Percentiles rank a stretch among this genome's conserved stretches.
These are phyloP conservation scores for Melanostigma gelatinosum DNA, from an alignment of 2,113 vertebrate genomes.

Conservation along the genomic window DNA sequence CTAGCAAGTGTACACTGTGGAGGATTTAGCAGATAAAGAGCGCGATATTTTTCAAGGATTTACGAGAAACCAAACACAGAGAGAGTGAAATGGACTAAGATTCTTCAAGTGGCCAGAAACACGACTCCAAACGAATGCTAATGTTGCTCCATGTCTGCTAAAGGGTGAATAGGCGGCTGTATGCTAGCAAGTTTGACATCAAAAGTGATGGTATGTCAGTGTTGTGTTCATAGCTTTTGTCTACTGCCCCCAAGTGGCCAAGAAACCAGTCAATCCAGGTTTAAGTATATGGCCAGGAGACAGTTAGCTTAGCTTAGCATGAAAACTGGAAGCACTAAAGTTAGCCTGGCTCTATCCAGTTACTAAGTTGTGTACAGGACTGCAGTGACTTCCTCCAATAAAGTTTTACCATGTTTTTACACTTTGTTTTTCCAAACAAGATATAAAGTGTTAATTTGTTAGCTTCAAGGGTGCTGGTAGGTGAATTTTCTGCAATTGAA, in stretches of 20 bases:
- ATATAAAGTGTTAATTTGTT: background rate
- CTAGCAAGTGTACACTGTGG: no score
- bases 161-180: background rate
- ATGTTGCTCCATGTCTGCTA: background rate
- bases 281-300: no score
- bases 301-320: no score
- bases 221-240: background rate
- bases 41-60: background rate
- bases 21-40: no score
- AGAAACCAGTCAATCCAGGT: background rate
- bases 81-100: background rate
- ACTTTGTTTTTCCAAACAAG: background rate
- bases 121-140: background rate
- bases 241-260: no score
- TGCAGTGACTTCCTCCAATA: no score
- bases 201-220: background rate
- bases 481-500: no score
- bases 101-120: background rate
- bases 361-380: background rate
- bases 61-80: background rate
- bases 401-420: no score
- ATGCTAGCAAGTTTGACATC: background rate
- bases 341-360: no score
- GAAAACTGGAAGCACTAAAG: no score
- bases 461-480: background rate